A percentile compares a stretch with the other conserved stretches of the same genome.
phyloP scores from a whole-genome alignment of 2,888 invertebrate genomes.

The Caenorhabditis drosophilae region DNA sequence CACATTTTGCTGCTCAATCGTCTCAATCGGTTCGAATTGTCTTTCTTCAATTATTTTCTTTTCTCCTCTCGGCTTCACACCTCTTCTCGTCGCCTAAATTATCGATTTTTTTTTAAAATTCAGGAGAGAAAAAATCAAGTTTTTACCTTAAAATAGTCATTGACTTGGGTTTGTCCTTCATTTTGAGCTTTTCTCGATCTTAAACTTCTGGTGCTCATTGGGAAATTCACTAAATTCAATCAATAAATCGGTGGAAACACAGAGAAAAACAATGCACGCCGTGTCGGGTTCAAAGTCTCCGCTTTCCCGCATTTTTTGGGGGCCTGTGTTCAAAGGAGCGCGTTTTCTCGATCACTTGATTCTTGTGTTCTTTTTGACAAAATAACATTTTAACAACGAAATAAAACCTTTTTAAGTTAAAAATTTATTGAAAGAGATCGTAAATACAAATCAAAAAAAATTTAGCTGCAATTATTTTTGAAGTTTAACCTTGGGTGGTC shows the following conservation, averaged over 20 bases:
- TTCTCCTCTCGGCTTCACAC: conserved; percentile 10
- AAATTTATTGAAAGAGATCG: not conserved
- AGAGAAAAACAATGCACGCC: not conserved
- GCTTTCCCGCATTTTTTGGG: conserved; percentile 30
- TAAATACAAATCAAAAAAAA: not conserved
- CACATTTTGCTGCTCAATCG: too few species aligned
- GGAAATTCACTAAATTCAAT: conserved; percentile 1
- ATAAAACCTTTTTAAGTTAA: not conserved
- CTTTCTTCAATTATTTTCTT: conserved; percentile 18
- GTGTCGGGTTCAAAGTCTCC: too few species aligned
- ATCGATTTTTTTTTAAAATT: not conserved
- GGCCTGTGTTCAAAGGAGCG: conserved; percentile 12
- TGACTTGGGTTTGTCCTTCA: conserved; percentile 16
- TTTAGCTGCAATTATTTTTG: conserved; percentile 15
- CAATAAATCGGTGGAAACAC: not conserved
- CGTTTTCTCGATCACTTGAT: conserved; percentile 10
- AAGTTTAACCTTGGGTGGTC: conserved; percentile 61
- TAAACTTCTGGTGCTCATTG: conserved; percentile 24
- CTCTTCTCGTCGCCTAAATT: conserved; percentile 23
- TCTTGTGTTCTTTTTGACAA: not conserved
- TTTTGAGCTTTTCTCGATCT: conserved; percentile 12
- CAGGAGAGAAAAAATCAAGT: too few species aligned
- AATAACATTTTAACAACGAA: not conserved
- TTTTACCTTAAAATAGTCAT: conserved; percentile 36
- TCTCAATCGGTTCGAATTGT: too few species aligned